Conservation (phyloP, 2,797 vertebrate species). For the Champsocephalus gunnari region DNA sequence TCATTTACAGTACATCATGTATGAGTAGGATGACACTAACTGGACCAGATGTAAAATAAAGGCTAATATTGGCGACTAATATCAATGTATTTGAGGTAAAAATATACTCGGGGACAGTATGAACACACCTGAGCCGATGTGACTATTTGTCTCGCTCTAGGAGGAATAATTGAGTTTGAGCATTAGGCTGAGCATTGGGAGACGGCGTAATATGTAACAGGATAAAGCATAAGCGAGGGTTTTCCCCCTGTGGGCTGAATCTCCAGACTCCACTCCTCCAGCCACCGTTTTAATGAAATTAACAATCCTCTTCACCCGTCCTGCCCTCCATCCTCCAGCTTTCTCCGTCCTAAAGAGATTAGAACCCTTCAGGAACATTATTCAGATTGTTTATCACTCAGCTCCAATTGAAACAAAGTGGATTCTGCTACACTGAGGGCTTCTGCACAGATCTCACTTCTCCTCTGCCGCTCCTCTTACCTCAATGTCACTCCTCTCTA, state of each 20-base stretch:
- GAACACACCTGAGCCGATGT: slow-evolving; percentile 35
- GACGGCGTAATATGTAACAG: slow-evolving; percentile 76
- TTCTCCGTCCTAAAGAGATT: slow-evolving; percentile 76
- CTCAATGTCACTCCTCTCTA: slow-evolving; percentile 4
- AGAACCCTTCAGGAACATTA: slow-evolving; percentile 80
- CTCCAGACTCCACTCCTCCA: slow-evolving; percentile 74
- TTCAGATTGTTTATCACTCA: slow-evolving; percentile 81
- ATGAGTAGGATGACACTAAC: slow-evolving; percentile 33
- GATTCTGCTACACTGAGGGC: slow-evolving; percentile 69
- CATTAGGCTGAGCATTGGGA: slow-evolving; percentile 75
- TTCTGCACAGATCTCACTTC: slow-evolving; percentile 52
- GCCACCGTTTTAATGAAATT: slow-evolving; percentile 80
- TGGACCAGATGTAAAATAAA: slow-evolving; percentile 56
- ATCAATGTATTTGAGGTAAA: slow-evolving; percentile 33
- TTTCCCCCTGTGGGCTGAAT: slow-evolving; percentile 64
- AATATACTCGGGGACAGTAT: slow-evolving; percentile 37
- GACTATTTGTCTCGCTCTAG: slow-evolving; percentile 65
- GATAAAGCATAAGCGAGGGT: slow-evolving; percentile 68
- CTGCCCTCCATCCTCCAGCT: slow-evolving; percentile 69
- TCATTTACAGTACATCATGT: slow-evolving; percentile 39
- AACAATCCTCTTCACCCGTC: slow-evolving; percentile 75
- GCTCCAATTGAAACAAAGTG: slow-evolving; percentile 81
- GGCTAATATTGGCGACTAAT: slow-evolving; percentile 44
- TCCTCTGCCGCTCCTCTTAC: slow-evolving; percentile 19
- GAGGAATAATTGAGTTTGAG: slow-evolving; percentile 80